These are phyloP conservation scores for Pseudopleuronectes americanus DNA, from an alignment of 2,797 vertebrate genomes.

Conservation along the genomic window DNA sequence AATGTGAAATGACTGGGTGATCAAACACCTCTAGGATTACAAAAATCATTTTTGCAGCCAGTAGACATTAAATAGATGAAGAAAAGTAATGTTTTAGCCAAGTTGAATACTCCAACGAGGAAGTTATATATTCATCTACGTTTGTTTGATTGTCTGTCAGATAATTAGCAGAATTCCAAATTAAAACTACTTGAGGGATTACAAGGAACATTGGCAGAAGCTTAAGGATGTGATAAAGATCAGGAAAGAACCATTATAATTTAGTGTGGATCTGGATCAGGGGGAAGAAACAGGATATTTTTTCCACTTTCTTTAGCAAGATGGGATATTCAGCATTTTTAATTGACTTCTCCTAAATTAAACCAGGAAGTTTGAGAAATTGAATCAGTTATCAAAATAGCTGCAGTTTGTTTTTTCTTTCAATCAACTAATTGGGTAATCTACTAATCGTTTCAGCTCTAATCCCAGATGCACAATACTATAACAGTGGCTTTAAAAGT, in stretches of 20 bases:
- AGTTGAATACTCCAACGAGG: background rate
- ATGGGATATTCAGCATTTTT: too few relatives aligned
- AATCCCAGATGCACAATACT: background rate
- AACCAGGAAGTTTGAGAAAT: background rate
- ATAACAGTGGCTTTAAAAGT: background rate
- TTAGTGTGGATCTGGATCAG: too few relatives aligned
- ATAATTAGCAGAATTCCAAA: too few relatives aligned
- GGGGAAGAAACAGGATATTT: too few relatives aligned
- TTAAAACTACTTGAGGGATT: too few relatives aligned
- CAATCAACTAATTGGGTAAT: background rate
- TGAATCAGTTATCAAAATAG: background rate
- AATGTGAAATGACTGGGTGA: background rate
- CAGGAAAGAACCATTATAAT: too few relatives aligned
- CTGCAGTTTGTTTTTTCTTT: background rate
- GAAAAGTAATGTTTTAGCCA: background rate
- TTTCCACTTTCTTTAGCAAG: too few relatives aligned
- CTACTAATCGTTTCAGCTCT: background rate
- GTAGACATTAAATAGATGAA: background rate
- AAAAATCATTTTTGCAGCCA: background rate
- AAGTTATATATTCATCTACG: too few relatives aligned
- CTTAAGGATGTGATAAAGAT: too few relatives aligned
- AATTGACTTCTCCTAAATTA: too few relatives aligned
- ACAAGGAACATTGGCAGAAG: too few relatives aligned
- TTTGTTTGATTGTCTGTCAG: too few relatives aligned
- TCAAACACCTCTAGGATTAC: background rate